Percentiles rank a stretch among this genome's conserved stretches.
Evolutionary conservation across 2,888 invertebrate species (phyloP).

Genomic region (Epistrophe eligans): DNA sequence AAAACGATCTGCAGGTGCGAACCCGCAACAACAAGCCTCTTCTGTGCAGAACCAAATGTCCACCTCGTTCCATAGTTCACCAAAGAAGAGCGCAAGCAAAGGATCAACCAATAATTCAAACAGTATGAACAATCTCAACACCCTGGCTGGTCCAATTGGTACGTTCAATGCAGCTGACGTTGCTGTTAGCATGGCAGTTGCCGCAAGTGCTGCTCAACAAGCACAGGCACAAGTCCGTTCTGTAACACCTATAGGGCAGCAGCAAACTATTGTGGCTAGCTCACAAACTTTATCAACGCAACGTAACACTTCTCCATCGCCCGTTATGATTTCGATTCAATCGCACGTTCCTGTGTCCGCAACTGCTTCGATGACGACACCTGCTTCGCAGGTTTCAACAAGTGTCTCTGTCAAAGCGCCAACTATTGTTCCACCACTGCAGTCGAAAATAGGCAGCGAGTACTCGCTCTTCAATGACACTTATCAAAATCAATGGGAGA

Average conservation of each 20-base stretch:
- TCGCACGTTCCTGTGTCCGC: conserved; percentile 80
- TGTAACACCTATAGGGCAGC: conserved; percentile 83
- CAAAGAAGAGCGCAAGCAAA: conserved; percentile 61
- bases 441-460: conserved; percentile 85
- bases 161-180: conserved; percentile 83
- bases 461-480: conserved; percentile 95
- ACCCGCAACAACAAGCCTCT: conserved; percentile 75
- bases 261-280: conserved; percentile 77
- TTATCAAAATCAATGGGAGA: conserved; percentile 85
- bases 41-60: conserved; percentile 68
- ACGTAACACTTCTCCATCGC: conserved; percentile 75
- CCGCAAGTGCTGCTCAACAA: conserved; percentile 78
- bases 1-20: conserved; percentile 62
- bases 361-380: conserved; percentile 67
- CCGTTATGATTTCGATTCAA: conserved; percentile 79
- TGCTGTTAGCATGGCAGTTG: conserved; percentile 81
- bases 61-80: conserved; percentile 66
- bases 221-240: conserved; percentile 77
- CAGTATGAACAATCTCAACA: conserved; percentile 78
- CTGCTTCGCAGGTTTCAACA: conserved; percentile 64
- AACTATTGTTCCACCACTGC: conserved; percentile 80
- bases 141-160: conserved; percentile 82
- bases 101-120: conserved; percentile 59
- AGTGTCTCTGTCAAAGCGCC: conserved; percentile 78
- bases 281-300: conserved; percentile 60